These are phyloP conservation scores for Epinephelus coioides DNA, from an alignment of 2,797 vertebrate species.

Conservation along the genomic window DNA sequence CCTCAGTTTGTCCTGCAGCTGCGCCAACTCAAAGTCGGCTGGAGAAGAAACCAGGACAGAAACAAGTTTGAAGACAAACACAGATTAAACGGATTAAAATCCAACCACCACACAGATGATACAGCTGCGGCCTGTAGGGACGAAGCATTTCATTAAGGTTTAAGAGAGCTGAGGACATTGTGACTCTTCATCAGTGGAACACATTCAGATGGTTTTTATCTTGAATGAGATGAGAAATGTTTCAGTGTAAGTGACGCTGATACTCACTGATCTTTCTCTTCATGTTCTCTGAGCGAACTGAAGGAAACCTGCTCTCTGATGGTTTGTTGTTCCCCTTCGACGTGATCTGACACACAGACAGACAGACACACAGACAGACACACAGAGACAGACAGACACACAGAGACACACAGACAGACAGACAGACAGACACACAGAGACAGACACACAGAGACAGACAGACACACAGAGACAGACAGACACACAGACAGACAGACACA, in stretches of 20 bases:
- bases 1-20: conserved; percentile 95
- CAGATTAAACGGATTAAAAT: background rate
- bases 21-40: conserved; percentile 94
- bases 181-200: no score
- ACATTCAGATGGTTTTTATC: no score
- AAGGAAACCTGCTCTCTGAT: conserved; percentile 80
- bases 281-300: conserved; percentile 86
- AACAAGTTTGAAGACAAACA: background rate
- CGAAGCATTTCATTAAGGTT: no score
- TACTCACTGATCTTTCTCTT: conserved; percentile 96
- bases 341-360: conserved; percentile 86
- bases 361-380: conserved; percentile 46
- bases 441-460: no score
- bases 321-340: conserved; percentile 88
- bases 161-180: no score
- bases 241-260: background rate
- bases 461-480: no score
- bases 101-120: no score
- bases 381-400: conserved; percentile 11
- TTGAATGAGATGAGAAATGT: no score
- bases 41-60: background rate
- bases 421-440: no score
- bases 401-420: no score
- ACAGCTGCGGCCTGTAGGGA: no score
- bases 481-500: no score